Evolutionary conservation across 1,140 invertebrate genomes (phyloP).

Genomic region (Mycetomoellerius zeteki): DNA sequence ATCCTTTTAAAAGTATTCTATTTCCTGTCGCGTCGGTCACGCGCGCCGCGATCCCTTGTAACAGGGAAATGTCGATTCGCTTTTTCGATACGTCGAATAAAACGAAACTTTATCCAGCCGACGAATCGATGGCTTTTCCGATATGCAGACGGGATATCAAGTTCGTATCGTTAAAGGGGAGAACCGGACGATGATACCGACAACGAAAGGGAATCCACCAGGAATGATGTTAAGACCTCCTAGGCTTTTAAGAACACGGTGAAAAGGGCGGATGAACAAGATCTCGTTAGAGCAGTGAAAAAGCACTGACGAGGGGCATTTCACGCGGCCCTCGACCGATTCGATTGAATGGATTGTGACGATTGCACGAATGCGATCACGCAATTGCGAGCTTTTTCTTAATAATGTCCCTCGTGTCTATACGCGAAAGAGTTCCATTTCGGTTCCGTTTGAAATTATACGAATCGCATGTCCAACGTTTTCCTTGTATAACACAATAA

Average conservation of each 20-base stretch:
- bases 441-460: not conserved
- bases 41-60: not conserved
- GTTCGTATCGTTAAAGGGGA: slow-evolving; percentile 13
- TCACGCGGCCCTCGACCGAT: slow-evolving; percentile 9
- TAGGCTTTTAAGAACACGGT: slow-evolving; percentile 36
- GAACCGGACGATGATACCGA: not conserved
- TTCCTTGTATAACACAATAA: no score
- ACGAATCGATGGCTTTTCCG: slow-evolving; percentile 44
- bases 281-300: slow-evolving; percentile 68
- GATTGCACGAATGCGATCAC: not conserved
- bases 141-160: slow-evolving; percentile 58
- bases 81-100: slow-evolving; percentile 35
- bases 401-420: no score
- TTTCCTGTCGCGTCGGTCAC: not conserved
- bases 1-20: not conserved
- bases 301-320: slow-evolving; percentile 46
- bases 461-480: not conserved
- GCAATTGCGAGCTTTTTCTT: not conserved
- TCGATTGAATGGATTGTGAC: not conserved
- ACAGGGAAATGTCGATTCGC: slow-evolving; percentile 33
- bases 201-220: slow-evolving; percentile 1
- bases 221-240: slow-evolving; percentile 19
- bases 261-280: slow-evolving; percentile 61
- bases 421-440: not conserved
- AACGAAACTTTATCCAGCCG: slow-evolving; percentile 31